Evolutionary conservation across 2,113 vertebrate genomes (phyloP).

Genomic region (Varanus komodoensis): DNA sequence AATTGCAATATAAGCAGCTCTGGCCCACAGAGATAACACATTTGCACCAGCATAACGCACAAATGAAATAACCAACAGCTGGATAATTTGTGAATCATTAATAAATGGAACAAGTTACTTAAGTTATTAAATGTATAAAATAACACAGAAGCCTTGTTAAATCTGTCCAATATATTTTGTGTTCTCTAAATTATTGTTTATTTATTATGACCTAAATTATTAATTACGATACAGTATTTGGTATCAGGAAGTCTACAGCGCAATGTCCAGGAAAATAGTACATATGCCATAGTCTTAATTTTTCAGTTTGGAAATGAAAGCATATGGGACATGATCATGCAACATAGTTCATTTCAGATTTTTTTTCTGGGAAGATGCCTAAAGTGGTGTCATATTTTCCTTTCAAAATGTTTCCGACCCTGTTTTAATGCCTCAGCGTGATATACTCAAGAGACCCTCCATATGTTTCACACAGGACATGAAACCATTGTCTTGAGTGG

Average conservation of each 20-base stretch:
- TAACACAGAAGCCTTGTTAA: not conserved
- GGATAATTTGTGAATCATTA: conserved; percentile 29
- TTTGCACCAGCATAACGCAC: not conserved
- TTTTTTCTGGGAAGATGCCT: conserved; percentile 5
- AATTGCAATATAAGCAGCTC: not conserved
- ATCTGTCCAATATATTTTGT: conserved; percentile 46
- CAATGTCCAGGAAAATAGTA: not conserved
- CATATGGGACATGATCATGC: not conserved
- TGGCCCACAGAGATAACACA: conserved; percentile 29
- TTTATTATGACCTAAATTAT: conserved; percentile 30
- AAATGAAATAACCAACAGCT: conserved; percentile 5
- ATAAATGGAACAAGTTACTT: not conserved
- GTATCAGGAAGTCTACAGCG: not conserved
- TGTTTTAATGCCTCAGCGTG: not conserved
- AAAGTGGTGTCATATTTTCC: conserved; percentile 26
- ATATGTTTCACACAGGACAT: conserved; percentile 15
- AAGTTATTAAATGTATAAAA: not conserved
- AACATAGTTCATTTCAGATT: not conserved
- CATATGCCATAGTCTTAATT: not conserved
- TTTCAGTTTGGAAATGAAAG: not conserved
- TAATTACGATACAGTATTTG: not conserved
- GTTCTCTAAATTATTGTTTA: conserved; percentile 27
- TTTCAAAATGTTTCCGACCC: conserved; percentile 17
- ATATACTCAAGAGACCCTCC: conserved; percentile 2
- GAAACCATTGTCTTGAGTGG: not conserved